Conservation (phyloP, 2,113 vertebrate species). For the Pseudopipra pipra region DNA sequence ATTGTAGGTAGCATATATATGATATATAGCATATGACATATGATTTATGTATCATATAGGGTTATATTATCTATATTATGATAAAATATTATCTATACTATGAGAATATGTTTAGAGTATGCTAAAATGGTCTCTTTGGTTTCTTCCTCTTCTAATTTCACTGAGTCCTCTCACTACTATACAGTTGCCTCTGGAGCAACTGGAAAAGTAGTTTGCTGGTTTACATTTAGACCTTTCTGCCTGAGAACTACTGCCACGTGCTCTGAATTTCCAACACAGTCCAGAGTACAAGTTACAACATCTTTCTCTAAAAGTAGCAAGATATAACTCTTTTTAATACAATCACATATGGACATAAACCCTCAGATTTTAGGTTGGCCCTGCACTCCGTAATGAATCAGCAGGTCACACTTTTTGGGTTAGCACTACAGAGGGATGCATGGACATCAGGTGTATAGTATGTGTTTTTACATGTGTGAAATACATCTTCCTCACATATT, state of each 20-base stretch:
- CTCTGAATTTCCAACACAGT: neutral
- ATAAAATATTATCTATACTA: neutral
- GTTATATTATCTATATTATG: neutral
- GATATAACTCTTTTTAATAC: neutral
- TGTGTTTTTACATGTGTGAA: neutral
- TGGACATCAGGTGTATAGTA: neutral
- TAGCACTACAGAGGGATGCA: neutral
- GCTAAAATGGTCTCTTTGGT: neutral
- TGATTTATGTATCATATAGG: neutral
- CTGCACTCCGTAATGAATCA: neutral
- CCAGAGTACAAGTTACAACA: neutral
- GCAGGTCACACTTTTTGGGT: neutral
- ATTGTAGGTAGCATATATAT: neutral
- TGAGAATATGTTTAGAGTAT: neutral
- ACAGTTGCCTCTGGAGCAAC: neutral
- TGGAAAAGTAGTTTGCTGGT: neutral
- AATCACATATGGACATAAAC: neutral
- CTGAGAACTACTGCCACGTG: neutral
- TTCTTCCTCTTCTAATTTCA: neutral
- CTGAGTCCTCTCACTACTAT: neutral
- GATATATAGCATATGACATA: neutral
- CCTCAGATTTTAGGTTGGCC: neutral
- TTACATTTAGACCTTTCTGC: neutral
- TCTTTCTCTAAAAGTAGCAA: neutral
- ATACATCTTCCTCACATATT: neutral